Base-by-base conservation (phyloP, 2,888 invertebrate genomes). In the Drosophila monieri region DNA sequence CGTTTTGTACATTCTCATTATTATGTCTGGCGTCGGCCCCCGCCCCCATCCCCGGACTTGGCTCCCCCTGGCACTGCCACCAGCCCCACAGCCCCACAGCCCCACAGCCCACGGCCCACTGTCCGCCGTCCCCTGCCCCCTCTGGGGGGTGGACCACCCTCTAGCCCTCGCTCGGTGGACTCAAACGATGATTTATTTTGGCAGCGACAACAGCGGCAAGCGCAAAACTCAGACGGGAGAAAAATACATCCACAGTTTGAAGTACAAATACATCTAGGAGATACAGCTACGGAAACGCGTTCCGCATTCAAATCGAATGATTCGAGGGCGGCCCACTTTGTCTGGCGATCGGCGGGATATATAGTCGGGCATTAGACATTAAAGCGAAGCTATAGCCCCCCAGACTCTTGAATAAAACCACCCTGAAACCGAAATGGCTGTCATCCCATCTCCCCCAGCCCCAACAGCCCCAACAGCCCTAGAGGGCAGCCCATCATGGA, bases 161-260 rank as follows among this genome's bases (percentile, higher is more conserved):
- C 60, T 53, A 70, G 5, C n/a, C 35, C 14, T 6, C 35, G 5
- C 35, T 35, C n/a, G 14, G 6, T 35, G 35, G 75, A 74, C 77
- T 84, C 69, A 72, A 84, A 87, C 79, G 85, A 84, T 84, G 83
- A 84, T 84, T 84, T 84, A 84, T 84, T 88, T 84, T 85, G 83
- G 86, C 84, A 74, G 87, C 75, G 68, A 61, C 74, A 56, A 58
- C 68, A 12, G 52, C 70, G 60, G 41, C 41, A 41, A 41, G 15
- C 15, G 41, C 41, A 18, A 41, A 18, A 43, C 23, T 23, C 18
- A 18, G 43, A 43, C 43, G 47, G 47, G 59, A 44, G 9, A 27
- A 8, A 32, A 12, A 32, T 5, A 32, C 32, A 14, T 8, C 32
- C 51, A 53, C 14, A 44, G 9, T 9, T 27, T 9, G 18, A 32